phyloP scores from a whole-genome alignment of 2,888 invertebrate genomes.

The Phalangium opilio region DNA sequence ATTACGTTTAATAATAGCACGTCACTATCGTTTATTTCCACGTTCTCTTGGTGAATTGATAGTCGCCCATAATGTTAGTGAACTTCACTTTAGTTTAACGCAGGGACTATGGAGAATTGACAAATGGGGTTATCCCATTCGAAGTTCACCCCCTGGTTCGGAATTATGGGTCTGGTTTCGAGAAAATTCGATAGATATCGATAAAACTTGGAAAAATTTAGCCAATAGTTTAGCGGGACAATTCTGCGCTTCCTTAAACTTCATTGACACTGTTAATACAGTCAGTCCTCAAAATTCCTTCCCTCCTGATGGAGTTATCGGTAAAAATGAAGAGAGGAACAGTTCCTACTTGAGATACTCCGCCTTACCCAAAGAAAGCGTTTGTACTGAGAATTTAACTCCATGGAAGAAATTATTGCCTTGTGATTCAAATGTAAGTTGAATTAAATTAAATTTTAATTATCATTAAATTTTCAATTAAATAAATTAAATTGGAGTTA shows the following conservation, averaged over 20 bases:
- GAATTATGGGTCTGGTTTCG: conserved; percentile 89
- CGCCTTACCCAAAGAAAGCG: conserved; percentile 84
- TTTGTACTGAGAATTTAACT: conserved; percentile 96
- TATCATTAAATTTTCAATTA: not conserved
- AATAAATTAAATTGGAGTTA: not conserved
- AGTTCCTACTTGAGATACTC: conserved; percentile 47
- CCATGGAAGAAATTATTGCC: conserved; percentile 96
- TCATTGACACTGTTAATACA: conserved; percentile 69
- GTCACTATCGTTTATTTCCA: conserved; percentile 73
- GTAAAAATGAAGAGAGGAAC: conserved; percentile 36
- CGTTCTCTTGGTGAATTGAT: conserved; percentile 76
- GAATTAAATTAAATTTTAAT: not conserved
- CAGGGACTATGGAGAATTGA: conserved; percentile 88
- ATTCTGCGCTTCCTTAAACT: conserved; percentile 90
- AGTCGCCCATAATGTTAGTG: conserved; percentile 59
- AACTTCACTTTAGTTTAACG: conserved; percentile 77
- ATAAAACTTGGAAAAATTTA: conserved; percentile 58
- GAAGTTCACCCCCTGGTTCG: conserved; percentile 81
- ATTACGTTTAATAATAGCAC: conserved; percentile 50
- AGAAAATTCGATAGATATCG: conserved; percentile 23
- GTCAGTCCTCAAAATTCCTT: conserved; percentile 68
- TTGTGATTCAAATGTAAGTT: conserved; percentile 53
- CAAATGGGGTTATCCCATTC: conserved; percentile 83
- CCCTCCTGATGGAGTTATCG: conserved; percentile 51
- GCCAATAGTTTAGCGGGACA: conserved; percentile 84